Evolutionary conservation across 2,797 vertebrate species (phyloP), one percentile per base, ranked within the genome.

Genomic region (Synanceia verrucosa): DNA sequence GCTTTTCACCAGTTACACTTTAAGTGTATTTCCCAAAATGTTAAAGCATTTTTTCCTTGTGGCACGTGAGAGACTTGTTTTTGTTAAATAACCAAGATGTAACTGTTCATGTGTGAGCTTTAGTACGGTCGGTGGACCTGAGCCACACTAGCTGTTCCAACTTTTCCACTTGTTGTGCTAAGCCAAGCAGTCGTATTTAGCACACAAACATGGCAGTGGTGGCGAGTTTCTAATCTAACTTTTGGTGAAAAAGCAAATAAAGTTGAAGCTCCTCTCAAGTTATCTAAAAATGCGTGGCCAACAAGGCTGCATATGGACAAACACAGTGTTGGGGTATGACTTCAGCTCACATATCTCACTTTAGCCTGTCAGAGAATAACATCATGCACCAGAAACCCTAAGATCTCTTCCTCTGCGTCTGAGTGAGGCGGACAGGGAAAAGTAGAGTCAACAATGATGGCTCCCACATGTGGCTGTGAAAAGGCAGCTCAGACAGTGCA

Each of bases 381-480:
- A 78, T 82, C 66, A 73, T 14, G 65, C 74, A 67, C 79, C 0
- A 36, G 76, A 57, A 72, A 76, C 53, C 63, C 64, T 68, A 65
- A 77, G 79, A 87, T 88, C 84, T 81, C 76, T 43, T 63, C 75
- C 41, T 63, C 69, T 47, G 11, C 4, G 33, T 68, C 79, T 86
- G 75, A 89, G 78, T 6, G 68, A 83, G 76, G 68, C 55, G 11
- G 81, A 82, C 75, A 36, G 65, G 81, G 82, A 46, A 53, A 79
- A 79, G 78, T 55, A 47, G 69, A 78, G 65, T 81, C 75, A 73
- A 74, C 62, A 69, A 79, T 76, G 87, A 86, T 88, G 86, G 87
- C 82, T 91, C 84, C 3, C 91, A 93, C 76, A 88, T 91, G 88
- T 89, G 82, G 83, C 83, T 52, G 78, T n/a, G 75, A 70, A 88